Percentiles rank a stretch among this genome's conserved stretches.
Evolutionary conservation across 2,888 invertebrate genomes (phyloP).

Genomic region (Drosophila mimetica): DNA sequence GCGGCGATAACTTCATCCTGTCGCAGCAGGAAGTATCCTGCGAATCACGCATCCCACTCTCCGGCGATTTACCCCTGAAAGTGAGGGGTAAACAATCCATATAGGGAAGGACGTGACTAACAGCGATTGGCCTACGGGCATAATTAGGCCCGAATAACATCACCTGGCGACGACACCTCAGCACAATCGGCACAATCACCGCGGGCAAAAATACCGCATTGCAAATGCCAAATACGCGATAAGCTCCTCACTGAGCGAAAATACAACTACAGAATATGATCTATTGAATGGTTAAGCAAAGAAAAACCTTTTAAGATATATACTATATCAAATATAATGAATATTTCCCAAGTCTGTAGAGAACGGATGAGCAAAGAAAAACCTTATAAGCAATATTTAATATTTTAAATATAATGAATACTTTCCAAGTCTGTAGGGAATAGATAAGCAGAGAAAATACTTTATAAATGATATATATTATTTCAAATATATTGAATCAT

Average conservation of each 20-base stretch:
- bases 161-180: conserved; percentile 34
- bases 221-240: conserved; percentile 16
- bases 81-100: neutral
- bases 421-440: no score
- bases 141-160: conserved; percentile 33
- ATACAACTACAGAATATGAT: no score
- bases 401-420: no score
- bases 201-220: conserved; percentile 15
- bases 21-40: conserved; percentile 50
- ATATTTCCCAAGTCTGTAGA: no score
- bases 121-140: conserved; percentile 40
- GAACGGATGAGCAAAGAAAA: no score
- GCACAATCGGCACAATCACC: conserved; percentile 30
- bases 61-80: neutral
- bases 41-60: conserved; percentile 33
- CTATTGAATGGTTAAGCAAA: no score
- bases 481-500: no score
- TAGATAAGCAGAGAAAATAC: no score
- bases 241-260: conserved; percentile 2
- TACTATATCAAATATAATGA: no score
- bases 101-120: conserved; percentile 32
- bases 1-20: conserved; percentile 42
- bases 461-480: no score
- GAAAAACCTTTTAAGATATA: no score
- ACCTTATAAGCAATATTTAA: no score